Base-by-base conservation (phyloP, 2,797 vertebrate genomes). In the Semaprochilodus insignis region DNA sequence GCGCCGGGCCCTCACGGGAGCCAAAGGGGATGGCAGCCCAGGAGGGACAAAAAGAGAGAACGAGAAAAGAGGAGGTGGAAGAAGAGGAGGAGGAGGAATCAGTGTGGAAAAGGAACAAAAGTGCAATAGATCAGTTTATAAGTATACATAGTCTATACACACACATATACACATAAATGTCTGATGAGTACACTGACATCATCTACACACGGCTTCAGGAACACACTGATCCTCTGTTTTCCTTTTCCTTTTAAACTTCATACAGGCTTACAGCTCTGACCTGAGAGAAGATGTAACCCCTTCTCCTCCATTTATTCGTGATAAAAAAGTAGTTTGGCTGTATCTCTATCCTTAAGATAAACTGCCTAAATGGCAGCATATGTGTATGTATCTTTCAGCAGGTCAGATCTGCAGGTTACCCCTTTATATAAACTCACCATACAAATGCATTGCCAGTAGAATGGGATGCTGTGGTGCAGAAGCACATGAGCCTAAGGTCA, bases 41-140 rank as follows among this genome's bases (percentile, higher is more conserved):
- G 55, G 16, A 59, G 81, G 51, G 31, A 36, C 19, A 77, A 74
- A 63, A 14, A 40, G 17, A 67, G 65, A 67, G 65, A 67, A 17
- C 21, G 65, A 36, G 16, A 36, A 6, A 19, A 25, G 14, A 63
- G 11, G 13, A 19, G 23, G 59, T 25, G 15, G 4, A 48, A 17
- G 6, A 3, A 14, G 23, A 21, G 27, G 27, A 77, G 17, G 70
- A 60, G 79, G 84, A 87, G 82, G 87, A 74, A 51, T 67, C 17
- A 4, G 44, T 77, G 85, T 90, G 90, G 87, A 65, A 89, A 83
- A 87, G 86, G 90, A 92, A 91, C 89, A 91, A 92, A 94, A 91
- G 91, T 87, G 87, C 80, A 88, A n/a, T 51, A 52, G 62, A 69
- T 81, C 75, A 75, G 51, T 51, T 36, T 63, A 73, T 62, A 83